Evolutionary conservation across 1,140 invertebrate species (phyloP), one percentile per base, ranked within the genome.

Genomic region (Octopus sinensis): DNA sequence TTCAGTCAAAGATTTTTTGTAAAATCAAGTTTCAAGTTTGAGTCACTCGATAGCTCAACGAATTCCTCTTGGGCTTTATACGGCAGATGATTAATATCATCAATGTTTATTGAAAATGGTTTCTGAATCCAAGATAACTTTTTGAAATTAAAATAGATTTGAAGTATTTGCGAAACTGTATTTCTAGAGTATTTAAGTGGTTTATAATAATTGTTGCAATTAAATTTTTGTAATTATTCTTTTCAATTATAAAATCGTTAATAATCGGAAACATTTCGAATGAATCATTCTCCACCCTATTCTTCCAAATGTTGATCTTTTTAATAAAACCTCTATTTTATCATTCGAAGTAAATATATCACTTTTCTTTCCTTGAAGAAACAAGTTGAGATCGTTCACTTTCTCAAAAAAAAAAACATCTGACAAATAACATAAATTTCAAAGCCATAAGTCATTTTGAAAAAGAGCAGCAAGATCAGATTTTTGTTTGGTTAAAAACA

Each of bases 291-390:
- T 76, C 43, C 9, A 13, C 75, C 75, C 75, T 76, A 23, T 23
- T 76, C 23, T 76, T 76, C 75, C 75, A 76, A 76, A 76, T 76
- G 75, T 76, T 43, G 23, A 76, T 76, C 75, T 76, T 76, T 76
- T 76, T 76, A 76, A 76, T 76, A 76, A 76, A 76, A 76, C 75
- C 23, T 76, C 43, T 1, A 76, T 76, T 76, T 76, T 76, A 76
- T 76, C 75, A 76, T 76, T 76, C 9, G 75, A 76, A 76, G 75
- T 76, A 76, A 76, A 76, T 76, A 76, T 76, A 76, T 76, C 23
- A 23, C 23, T 13, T 13, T 76, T 76, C 23, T 23, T 23, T 76
- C 75, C 75, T 76, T 76, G 75, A 76, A 76, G 23, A 76, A 23
- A 76, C 75, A 76, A 76, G 75, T 76, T 76, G 75, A 76, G 75